phyloP scores from a whole-genome alignment of 2,888 invertebrate genomes.

The Antheraea assamensis region DNA sequence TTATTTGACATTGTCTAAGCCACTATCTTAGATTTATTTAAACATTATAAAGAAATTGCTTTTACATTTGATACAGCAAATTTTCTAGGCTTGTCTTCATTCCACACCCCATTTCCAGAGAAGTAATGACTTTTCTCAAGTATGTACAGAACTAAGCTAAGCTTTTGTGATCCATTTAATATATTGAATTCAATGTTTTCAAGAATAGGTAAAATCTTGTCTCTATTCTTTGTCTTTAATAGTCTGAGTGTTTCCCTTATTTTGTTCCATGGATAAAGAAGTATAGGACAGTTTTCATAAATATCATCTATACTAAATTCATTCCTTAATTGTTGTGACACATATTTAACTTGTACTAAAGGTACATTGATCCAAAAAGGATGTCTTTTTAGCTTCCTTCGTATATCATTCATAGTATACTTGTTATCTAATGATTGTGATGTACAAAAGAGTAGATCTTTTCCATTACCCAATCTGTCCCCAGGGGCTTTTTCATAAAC shows the following conservation, averaged over 20 bases:
- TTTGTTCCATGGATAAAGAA: constrained; percentile 76
- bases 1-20: neutral
- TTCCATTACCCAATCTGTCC: constrained; percentile 71
- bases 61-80: neutral
- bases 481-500: constrained; percentile 71
- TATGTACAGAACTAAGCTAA: constrained; percentile 69
- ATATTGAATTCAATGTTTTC: constrained; percentile 52
- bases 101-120: constrained; percentile 76
- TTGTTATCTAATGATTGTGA: constrained; percentile 55
- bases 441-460: constrained; percentile 69
- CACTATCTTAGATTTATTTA: neutral
- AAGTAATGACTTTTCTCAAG: constrained; percentile 76
- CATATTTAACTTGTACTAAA: constrained; percentile 65
- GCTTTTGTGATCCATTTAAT: constrained; percentile 60
- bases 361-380: constrained; percentile 76
- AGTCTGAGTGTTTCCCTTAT: constrained; percentile 50
- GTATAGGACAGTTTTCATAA: constrained; percentile 67
- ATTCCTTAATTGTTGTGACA: constrained; percentile 55
- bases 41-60: neutral
- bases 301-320: constrained; percentile 63
- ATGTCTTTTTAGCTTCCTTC: constrained; percentile 60
- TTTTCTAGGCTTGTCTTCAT: constrained; percentile 60
- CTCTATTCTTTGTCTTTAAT: constrained; percentile 36
- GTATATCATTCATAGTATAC: constrained; percentile 50
- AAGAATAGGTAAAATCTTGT: constrained; percentile 33